Evolutionary conservation across 2,797 vertebrate species (phyloP), one percentile per base, ranked within the genome.

Genomic region (Gobio occitaniae): DNA sequence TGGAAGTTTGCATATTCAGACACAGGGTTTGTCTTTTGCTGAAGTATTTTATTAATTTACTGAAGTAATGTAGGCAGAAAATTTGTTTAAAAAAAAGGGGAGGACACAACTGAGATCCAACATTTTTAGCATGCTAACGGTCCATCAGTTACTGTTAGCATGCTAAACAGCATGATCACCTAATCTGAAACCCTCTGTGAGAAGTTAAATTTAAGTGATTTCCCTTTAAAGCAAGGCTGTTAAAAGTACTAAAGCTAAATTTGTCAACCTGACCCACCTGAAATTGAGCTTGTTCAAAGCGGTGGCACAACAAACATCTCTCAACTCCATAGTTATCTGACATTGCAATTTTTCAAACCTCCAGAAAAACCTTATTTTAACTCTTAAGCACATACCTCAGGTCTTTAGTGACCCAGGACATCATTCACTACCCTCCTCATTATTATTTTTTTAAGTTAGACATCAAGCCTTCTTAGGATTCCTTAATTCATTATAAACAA

Each of bases 321-420:
- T 21, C n/a, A 32, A 48, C 52, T 47, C 25, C 76, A 75, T 15
- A 25, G 36, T 44, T 66, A 80, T 61, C 54, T 36, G 76, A 48
- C 41, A 44, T 25, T 25, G 38, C 4, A 3, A 38, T 38, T 48
- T 84, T 80, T 70, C n/a, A 80, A 59, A 77, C 3, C 68, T n/a
- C 47, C 76, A 52, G 25, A 36, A 32, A 78, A 84, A 80, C 38
- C 19, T 78, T 3, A 41, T 79, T 78, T 41, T 8, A 41, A 41
- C 7, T 6, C 41, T 8, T 41, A 41, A 41, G 8, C 41, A 1
- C 41, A 41, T 41, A 41, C 41, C 38, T 41, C 38, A 6, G 38
- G 38, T 41, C 38, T 41, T 6, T 41, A 41, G 38, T 41, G 6
- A 41, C 38, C 6, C 38, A 6, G 38, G 38, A 41, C 6, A 6